Evolutionary conservation across 2,888 invertebrate genomes (phyloP), one percentile per base, ranked within the genome.

Genomic region (Trilocha varians): DNA sequence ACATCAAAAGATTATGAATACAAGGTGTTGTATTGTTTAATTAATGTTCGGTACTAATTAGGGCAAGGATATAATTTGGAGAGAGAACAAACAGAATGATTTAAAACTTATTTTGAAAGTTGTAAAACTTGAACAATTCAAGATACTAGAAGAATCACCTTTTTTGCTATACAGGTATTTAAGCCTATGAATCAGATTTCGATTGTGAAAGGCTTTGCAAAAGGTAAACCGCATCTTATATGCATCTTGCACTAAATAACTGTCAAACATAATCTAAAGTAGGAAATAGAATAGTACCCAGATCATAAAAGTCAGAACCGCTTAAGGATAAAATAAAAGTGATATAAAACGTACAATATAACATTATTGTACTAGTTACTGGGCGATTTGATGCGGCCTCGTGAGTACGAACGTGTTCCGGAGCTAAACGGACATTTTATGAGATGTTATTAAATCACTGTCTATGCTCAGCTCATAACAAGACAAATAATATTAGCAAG

Each of bases 31-130:
- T 25, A 25, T 25, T 25, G 8, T 25, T 25, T 25, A 25, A 25
- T 2, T 6, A 25, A 9, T 25, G 25, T 25, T 25, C 46, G 56
- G 25, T 11, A 9, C 25, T 3, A 37, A 42, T 13, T n/a, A 15
- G 36, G 14, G 17, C 36, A 36, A 43, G 33, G 15, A 15, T 39
- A 13, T 17, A 5, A 13, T 14, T 39, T 33, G 18, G 33, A 14
- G 39, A 32, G 39, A 39, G 33, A 5, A 15, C 39, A 36, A 39
- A 32, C 15, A n/a, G n/a, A n/a, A 15, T 13, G 16, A 5, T 34
- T 35, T 32, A 16, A 34, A 5, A 18, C 11, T 25, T 3, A 25
- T 25, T 25, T 9, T 9, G 11, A 25, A 11, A 25, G 25, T 25
- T 3, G 2, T 25, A 25, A n/a, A n/a, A n/a, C n/a, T n/a, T n/a